Conservation (phyloP, 2,113 vertebrate species). For the Phoenicopterus ruber region DNA sequence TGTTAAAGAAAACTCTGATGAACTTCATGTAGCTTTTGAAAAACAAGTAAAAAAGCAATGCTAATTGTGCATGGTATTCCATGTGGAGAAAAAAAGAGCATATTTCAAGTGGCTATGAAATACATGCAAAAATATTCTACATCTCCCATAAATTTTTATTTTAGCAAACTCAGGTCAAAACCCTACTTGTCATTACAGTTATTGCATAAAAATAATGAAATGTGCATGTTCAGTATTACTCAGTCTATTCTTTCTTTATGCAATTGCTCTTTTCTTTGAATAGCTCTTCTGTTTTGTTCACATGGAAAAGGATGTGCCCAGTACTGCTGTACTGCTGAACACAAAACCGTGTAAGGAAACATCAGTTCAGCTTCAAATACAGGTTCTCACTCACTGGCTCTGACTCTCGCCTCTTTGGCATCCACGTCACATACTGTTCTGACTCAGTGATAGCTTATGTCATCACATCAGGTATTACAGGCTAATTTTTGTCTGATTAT, state of each 20-base stretch:
- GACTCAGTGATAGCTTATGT: not conserved
- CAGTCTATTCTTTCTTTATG: not conserved
- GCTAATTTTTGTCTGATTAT: not conserved
- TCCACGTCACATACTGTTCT: not conserved
- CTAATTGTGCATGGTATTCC: not conserved
- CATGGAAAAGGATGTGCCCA: not conserved
- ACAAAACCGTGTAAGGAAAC: not conserved
- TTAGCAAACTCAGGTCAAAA: not conserved
- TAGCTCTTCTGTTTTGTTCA: not conserved
- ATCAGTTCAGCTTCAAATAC: not conserved
- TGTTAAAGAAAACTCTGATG: not conserved
- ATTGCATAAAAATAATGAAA: not conserved
- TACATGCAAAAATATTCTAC: not conserved
- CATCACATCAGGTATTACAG: not conserved
- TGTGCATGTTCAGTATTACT: not conserved
- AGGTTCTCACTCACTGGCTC: not conserved
- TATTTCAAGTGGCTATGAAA: not conserved
- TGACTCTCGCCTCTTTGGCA: not conserved
- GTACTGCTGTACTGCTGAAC: not conserved
- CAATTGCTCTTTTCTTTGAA: not conserved
- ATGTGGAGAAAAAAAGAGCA: not conserved
- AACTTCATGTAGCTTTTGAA: not conserved
- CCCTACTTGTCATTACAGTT: not conserved
- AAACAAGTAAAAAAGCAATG: not conserved
- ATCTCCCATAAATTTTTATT: not conserved